phyloP scores from a whole-genome alignment of 2,888 invertebrate species.

The Mechanitis messenoides region DNA sequence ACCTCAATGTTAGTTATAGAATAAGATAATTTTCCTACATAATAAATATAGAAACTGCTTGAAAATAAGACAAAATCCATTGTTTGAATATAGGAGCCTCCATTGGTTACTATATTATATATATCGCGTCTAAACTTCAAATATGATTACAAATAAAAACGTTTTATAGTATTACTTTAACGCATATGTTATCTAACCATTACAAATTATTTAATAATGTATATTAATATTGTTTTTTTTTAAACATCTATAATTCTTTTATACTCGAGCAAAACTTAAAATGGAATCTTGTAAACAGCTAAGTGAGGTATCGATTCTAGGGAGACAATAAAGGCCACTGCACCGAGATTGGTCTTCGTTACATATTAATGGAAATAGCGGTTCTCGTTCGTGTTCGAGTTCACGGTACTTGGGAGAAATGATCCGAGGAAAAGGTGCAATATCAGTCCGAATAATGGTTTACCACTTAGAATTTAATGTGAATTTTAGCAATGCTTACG shows the following conservation, averaged over 20 bases:
- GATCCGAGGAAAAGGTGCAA: constrained; percentile 26
- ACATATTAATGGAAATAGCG: constrained; percentile 48
- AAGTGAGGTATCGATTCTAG: constrained; percentile 56
- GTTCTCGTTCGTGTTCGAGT: constrained; percentile 32
- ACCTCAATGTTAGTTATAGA: too few relatives aligned
- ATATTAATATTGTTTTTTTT: too few relatives aligned
- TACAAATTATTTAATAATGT: constrained; percentile 11
- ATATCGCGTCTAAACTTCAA: too few relatives aligned
- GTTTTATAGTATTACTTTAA: too few relatives aligned
- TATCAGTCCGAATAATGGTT: constrained; percentile 14
- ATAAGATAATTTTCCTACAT: too few relatives aligned
- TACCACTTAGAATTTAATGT: constrained; percentile 10
- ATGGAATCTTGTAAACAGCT: constrained; percentile 22
- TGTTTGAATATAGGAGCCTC: too few relatives aligned
- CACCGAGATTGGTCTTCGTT: constrained; percentile 50
- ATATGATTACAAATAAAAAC: too few relatives aligned
- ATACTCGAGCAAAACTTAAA: constrained; percentile 1
- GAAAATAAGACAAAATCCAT: too few relatives aligned
- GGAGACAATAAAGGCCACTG: constrained; percentile 49
- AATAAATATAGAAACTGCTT: too few relatives aligned
- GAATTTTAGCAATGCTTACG: constrained; percentile 1
- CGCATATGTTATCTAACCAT: too few relatives aligned
- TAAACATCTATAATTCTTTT: neutral
- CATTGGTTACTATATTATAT: too few relatives aligned
- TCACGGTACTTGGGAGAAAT: constrained; percentile 23